These are phyloP conservation scores for Cheilosia vernalis DNA, from an alignment of 2,888 invertebrate species.

Conservation along the genomic window DNA sequence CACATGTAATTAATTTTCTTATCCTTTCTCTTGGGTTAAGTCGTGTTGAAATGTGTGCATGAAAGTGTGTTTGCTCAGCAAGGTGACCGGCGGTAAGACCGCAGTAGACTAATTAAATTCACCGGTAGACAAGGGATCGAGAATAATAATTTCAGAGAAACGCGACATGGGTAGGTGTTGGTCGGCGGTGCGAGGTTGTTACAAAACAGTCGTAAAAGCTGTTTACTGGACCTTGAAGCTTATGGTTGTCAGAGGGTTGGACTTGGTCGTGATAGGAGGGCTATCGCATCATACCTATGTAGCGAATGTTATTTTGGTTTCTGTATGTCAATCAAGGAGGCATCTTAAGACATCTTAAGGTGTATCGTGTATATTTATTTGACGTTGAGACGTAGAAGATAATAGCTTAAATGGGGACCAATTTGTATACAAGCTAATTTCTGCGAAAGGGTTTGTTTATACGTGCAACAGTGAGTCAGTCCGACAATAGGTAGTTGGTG, in stretches of 20 bases:
- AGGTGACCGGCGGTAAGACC: not conserved
- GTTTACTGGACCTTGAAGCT: conserved; percentile 26
- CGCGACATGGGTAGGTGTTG: not conserved
- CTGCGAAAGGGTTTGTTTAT: no score
- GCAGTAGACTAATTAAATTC: conserved; percentile 49
- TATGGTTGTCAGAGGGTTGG: conserved; percentile 21
- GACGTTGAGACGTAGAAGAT: not conserved
- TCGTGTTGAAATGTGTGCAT: conserved; percentile 3
- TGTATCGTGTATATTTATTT: not conserved
- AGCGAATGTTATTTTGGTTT: not conserved
- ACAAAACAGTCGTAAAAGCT: conserved; percentile 44
- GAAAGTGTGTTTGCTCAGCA: not conserved
- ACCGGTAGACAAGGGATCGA: conserved; percentile 48
- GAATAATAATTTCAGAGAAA: conserved; percentile 15
- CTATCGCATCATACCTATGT: not conserved
- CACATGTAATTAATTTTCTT: conserved; percentile 68
- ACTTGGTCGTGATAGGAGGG: conserved; percentile 6
- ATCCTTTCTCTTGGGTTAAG: conserved; percentile 42
- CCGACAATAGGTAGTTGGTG: no score
- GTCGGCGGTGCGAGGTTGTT: not conserved
- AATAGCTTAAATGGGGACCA: not conserved
- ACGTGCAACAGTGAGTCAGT: no score
- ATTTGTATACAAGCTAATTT: no score
- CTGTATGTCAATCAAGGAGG: conserved; percentile 17
- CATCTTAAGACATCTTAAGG: not conserved